Evolutionary conservation across 2,888 invertebrate genomes (phyloP).

Genomic region (Periphyllus acericola): DNA sequence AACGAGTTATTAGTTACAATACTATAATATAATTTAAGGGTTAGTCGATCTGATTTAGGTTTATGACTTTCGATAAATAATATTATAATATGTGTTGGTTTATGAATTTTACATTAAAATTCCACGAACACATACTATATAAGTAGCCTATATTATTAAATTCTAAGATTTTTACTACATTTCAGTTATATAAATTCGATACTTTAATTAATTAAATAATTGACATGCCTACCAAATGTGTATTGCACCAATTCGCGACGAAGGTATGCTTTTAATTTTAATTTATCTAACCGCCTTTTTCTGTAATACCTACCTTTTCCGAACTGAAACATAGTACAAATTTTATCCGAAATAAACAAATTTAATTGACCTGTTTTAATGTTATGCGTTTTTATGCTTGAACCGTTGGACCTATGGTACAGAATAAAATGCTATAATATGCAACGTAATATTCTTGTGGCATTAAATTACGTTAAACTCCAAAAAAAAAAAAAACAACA

Average conservation of each 20-base stretch:
- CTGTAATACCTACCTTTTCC: background rate
- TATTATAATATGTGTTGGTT: conserved; percentile 25
- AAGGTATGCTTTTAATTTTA: conserved; percentile 19
- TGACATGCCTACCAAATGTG: background rate
- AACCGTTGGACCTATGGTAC: background rate
- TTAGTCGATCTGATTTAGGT: conserved; percentile 30
- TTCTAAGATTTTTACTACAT: conserved; percentile 29
- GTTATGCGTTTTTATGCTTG: conserved; percentile 14
- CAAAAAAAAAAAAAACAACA: no score
- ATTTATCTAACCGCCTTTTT: background rate
- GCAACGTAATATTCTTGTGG: background rate
- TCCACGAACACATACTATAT: background rate
- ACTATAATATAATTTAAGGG: conserved; percentile 1
- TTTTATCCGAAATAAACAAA: conserved; percentile 18
- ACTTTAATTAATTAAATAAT: conserved; percentile 16
- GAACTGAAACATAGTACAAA: conserved; percentile 34
- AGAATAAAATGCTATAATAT: conserved; percentile 20
- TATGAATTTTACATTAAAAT: conserved; percentile 31
- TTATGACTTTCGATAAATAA: conserved; percentile 17
- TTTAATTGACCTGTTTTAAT: background rate
- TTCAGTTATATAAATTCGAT: conserved; percentile 36
- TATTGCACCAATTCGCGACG: background rate
- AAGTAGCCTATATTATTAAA: conserved; percentile 17
- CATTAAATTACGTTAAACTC: conserved; percentile 1
- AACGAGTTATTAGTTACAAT: conserved; percentile 22